Evolutionary conservation across 2,113 vertebrate genomes (phyloP).

Genomic region (Mobula hypostoma): DNA sequence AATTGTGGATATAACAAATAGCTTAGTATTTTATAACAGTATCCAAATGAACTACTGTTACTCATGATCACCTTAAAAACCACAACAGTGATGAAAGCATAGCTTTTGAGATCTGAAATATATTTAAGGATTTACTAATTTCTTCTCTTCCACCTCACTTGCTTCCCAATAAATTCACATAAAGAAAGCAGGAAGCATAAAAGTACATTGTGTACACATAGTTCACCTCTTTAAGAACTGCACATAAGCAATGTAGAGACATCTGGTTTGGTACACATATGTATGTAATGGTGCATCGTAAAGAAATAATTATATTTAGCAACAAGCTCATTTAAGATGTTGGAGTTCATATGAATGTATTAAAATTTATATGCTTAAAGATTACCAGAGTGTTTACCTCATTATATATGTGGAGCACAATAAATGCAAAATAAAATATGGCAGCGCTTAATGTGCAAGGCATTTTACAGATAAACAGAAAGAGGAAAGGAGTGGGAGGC

Average conservation of each 20-base stretch:
- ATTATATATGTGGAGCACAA: background rate
- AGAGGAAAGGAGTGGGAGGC: background rate
- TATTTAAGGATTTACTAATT: constrained; percentile 31
- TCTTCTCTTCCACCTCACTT: too few species aligned
- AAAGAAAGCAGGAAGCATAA: background rate
- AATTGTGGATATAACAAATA: background rate
- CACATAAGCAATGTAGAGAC: background rate
- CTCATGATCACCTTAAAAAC: constrained; percentile 14
- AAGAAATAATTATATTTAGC: background rate
- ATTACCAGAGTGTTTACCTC: background rate
- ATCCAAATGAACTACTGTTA: constrained; percentile 17
- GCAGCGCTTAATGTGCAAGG: background rate
- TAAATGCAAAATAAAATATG: background rate
- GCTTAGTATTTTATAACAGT: background rate
- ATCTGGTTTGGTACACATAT: background rate
- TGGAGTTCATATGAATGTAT: background rate
- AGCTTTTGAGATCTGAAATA: constrained; percentile 8
- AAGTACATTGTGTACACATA: background rate
- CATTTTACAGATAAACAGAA: background rate
- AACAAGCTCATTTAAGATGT: background rate
- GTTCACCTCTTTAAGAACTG: background rate
- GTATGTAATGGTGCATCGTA: constrained; percentile 1
- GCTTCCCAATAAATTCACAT: background rate
- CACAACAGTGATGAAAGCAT: background rate
- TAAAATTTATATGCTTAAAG: background rate